Base-by-base conservation (phyloP, 2,888 invertebrate species). In the Lydus trimaculatus region DNA sequence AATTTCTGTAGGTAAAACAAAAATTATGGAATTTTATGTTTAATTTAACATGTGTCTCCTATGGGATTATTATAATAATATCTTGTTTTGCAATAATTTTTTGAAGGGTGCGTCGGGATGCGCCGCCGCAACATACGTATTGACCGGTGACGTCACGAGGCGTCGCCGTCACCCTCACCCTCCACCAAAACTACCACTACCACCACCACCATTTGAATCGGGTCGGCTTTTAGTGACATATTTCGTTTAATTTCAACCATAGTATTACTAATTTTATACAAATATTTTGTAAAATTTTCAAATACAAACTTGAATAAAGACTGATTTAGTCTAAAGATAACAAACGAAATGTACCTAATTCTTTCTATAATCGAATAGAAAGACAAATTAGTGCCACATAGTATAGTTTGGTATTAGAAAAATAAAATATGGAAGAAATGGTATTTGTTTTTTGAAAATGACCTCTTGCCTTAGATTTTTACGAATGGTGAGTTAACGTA, bases 81-180 rank as follows among this genome's bases (percentile, higher is more conserved):
- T 52, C 52, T 25, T 52, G 9, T 23, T n/a, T 20, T 52, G n/a
- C n/a, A 39, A 39, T 39, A 15, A 39, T 39, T 13, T 20, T 9
- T 52, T 23, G 23, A 13, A 43, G 52, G 23, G 52, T 52, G 13
- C 13, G 59, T 25, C 31, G 36, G 65, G 82, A 82, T 81, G 84
- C 85, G 85, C 84, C 85, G 84, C 80, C 85, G 84, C 85, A 85
- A 79, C 85, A 82, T 76, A 65, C 68, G 80, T 85, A 85, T 85
- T 85, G 85, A 85, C 78, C 84, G 83, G 73, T 82, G 81, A 84
- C 84, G 85, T 84, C 82, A 82, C 81, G 81, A 84, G 84, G 85
- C 85, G 85, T 84, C 84, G 85, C 78, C 84, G 76, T 75, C 78
- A 76, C 75, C 72, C 80, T 79, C 81, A 77, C 72, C 73, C 52